phyloP scores from a whole-genome alignment of 2,113 vertebrate species.

The Apaloderma vittatum region DNA sequence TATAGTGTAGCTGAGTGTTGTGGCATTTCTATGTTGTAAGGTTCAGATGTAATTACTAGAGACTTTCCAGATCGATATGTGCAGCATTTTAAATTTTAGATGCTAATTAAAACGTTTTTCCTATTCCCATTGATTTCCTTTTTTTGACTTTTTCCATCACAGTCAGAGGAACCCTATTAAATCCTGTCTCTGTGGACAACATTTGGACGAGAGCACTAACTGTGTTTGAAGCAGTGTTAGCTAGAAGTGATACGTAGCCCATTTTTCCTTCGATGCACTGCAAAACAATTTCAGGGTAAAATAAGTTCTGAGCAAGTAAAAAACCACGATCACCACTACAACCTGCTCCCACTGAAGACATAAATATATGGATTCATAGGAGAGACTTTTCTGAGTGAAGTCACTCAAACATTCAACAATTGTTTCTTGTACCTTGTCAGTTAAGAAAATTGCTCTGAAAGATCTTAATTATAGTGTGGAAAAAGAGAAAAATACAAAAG shows the following conservation, averaged over 20 bases:
- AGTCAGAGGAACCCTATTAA: not conserved
- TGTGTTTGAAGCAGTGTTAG: not conserved
- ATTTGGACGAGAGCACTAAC: not conserved
- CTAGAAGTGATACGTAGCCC: not conserved
- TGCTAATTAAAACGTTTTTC: not conserved
- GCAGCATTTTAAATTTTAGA: not conserved
- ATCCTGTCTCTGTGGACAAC: not conserved
- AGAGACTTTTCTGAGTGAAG: conserved; percentile 5
- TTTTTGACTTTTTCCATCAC: not conserved
- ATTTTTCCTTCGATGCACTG: not conserved
- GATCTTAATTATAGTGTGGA: not conserved
- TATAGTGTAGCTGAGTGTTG: not conserved
- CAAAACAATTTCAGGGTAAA: not conserved
- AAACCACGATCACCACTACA: not conserved
- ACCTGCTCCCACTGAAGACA: not conserved
- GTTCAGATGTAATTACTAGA: not conserved
- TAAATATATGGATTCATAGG: not conserved
- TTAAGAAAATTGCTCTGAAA: not conserved
- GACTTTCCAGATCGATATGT: not conserved
- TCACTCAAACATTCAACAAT: not conserved
- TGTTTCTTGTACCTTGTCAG: not conserved
- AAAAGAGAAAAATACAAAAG: not conserved
- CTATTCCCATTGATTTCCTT: not conserved
- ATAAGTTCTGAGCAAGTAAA: not conserved
- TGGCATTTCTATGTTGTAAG: not conserved